Percentiles rank a stretch among this genome's conserved stretches.
Conservation (phyloP, 2,113 vertebrate genomes). For the Acrocephalus kingi region DNA sequence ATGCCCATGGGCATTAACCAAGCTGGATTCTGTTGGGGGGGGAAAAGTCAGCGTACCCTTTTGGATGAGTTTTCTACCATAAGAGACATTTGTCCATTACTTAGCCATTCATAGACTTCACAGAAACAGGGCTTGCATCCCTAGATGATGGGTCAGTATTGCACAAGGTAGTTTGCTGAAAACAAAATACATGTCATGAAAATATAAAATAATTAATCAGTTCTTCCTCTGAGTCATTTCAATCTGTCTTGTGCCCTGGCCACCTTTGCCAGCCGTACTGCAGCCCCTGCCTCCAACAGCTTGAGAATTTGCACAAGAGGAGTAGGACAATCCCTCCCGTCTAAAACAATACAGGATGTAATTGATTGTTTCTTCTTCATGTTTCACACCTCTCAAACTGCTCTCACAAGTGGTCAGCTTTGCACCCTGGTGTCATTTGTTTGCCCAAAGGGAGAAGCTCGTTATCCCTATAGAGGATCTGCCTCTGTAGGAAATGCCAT, state of each 20-base stretch:
- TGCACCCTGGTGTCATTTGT: slow-evolving; percentile 46
- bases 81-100: neutral
- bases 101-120: neutral
- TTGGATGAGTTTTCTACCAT: neutral
- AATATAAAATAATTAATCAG: neutral
- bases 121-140: neutral
- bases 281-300: neutral
- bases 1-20: neutral
- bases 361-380: neutral
- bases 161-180: neutral
- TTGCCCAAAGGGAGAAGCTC: neutral
- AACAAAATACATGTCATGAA: neutral
- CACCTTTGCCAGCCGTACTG: neutral
- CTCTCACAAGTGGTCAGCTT: neutral
- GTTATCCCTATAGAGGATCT: neutral
- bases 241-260: neutral
- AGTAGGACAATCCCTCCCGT: neutral
- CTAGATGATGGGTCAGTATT: neutral
- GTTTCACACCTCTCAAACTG: neutral
- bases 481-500: no score
- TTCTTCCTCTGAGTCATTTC: neutral
- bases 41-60: neutral
- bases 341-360: neutral
- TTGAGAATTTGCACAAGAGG: rapidly evolving
- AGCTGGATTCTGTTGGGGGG: neutral